Evolutionary conservation across 2,888 invertebrate species (phyloP).

Genomic region (Melanargia galathea): DNA sequence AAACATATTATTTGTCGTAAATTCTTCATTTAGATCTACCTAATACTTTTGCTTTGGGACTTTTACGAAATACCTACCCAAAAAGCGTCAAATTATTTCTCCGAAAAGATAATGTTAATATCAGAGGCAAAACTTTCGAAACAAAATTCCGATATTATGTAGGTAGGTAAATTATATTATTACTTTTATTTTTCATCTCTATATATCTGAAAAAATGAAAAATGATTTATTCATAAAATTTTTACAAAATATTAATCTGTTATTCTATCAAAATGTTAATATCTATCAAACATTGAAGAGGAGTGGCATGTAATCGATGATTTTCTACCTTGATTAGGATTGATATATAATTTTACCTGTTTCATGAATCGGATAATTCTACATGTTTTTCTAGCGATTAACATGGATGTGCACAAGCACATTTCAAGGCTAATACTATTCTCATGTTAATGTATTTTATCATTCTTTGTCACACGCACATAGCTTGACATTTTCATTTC

Average conservation of each 20-base stretch:
- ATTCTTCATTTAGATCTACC: too few species aligned
- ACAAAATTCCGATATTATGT: background rate
- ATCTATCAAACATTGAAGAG: background rate
- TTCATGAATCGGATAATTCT: constrained; percentile 19
- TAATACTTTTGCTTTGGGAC: background rate
- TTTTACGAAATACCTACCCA: background rate
- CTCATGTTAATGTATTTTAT: constrained; percentile 57
- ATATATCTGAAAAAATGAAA: too few species aligned
- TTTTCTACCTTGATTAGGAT: background rate
- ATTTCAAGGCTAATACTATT: constrained; percentile 54
- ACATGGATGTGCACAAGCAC: constrained; percentile 46
- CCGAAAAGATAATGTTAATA: background rate
- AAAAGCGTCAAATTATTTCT: background rate
- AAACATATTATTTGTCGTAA: too few species aligned
- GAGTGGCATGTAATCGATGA: background rate
- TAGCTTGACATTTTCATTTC: constrained; percentile 49
- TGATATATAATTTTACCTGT: background rate
- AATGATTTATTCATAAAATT: too few species aligned
- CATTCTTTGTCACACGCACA: constrained; percentile 47
- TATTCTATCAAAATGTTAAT: too few species aligned
- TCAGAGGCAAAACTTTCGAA: background rate
- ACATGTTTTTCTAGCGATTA: constrained; percentile 44
- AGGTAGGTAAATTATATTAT: too few species aligned
- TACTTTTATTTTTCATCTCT: background rate
- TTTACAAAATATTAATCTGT: too few species aligned